These are phyloP conservation scores for Corythaixoides concolor DNA, from an alignment of 2,113 vertebrate species.

Conservation along the genomic window DNA sequence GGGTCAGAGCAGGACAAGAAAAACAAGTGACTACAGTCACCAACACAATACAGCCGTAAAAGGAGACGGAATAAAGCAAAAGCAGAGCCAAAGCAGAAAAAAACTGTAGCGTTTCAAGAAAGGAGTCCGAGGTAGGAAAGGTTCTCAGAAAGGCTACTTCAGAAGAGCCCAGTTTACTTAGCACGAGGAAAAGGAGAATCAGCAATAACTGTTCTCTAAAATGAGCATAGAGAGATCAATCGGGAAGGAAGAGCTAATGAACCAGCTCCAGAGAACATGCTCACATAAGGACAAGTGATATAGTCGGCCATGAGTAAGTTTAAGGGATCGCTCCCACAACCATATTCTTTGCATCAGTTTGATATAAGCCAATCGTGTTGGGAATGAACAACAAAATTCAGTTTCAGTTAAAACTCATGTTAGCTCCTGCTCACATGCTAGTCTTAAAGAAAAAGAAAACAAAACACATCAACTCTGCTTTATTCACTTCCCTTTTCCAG, in stretches of 20 bases:
- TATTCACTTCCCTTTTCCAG: not conserved
- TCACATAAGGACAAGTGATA: not conserved
- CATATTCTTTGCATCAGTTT: not conserved
- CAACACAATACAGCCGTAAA: not conserved
- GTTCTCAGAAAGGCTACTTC: not conserved
- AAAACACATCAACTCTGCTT: not conserved
- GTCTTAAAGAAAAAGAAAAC: not conserved
- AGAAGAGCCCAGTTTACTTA: not conserved
- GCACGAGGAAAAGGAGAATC: not conserved
- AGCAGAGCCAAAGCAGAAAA: not conserved
- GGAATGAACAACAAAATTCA: not conserved
- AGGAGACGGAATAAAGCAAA: not conserved
- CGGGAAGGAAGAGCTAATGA: not conserved
- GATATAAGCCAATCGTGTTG: not conserved
- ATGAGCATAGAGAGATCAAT: not conserved
- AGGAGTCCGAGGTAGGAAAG: not conserved
- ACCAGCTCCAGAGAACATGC: not conserved
- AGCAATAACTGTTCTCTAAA: not conserved
- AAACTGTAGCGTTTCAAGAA: not conserved
- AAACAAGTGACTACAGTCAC: conserved; percentile 19
- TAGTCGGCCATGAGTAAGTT: not conserved
- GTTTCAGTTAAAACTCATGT: not conserved
- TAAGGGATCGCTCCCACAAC: not conserved
- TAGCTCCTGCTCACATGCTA: not conserved
- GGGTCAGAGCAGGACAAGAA: conserved; percentile 47